Evolutionary conservation across 1,140 invertebrate genomes (phyloP), one percentile per base, ranked within the genome.

Genomic region (Bombus superbus): DNA sequence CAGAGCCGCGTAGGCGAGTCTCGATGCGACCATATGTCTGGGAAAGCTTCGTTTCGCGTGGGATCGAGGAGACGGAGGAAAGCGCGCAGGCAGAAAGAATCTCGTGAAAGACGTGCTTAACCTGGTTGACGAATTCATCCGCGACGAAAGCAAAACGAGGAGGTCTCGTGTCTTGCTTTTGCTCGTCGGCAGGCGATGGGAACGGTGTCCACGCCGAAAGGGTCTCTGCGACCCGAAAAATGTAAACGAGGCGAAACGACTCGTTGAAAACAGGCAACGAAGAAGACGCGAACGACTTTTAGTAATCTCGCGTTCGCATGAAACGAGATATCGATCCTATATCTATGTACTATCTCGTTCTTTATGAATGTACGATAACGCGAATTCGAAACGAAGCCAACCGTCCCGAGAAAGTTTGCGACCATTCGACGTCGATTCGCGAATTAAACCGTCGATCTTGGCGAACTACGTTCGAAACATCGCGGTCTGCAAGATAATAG

Each of bases 401-500:
- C 18, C 10, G 32, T 32, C 25, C 1, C 22, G 22, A 22, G 68
- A 73, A 81, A 62, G 47, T 81, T 59, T 73, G n/a, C 47, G 25
- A 15, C 38, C 28, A 40, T 73, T 42, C 38, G 32, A 62, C 35
- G 1, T 35, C 22, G 38, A 40, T 59, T 18, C 66, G 35, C 42
- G 68, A 87, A 86, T 80, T 83, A 71, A 69, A 44, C 42, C 6
- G 81, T 78, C 42, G 80, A 86, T 88, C 77, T 38, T 35, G 22
- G 5, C n/a, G 10, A 40, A 35, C 78, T 74, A 90, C 83, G 77
- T 85, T 90, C 77, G 87, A 90, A 89, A 89, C 83, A 86, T 87
- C 73, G 80, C 66, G 73, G 78, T 78, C 81, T 88, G 71, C 74
- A 81, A 72, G 91, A 87, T 89, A 89, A 92, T 92, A 88, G 89